phyloP scores from a whole-genome alignment of 1,140 invertebrate genomes.

The Heliothis subflexa region DNA sequence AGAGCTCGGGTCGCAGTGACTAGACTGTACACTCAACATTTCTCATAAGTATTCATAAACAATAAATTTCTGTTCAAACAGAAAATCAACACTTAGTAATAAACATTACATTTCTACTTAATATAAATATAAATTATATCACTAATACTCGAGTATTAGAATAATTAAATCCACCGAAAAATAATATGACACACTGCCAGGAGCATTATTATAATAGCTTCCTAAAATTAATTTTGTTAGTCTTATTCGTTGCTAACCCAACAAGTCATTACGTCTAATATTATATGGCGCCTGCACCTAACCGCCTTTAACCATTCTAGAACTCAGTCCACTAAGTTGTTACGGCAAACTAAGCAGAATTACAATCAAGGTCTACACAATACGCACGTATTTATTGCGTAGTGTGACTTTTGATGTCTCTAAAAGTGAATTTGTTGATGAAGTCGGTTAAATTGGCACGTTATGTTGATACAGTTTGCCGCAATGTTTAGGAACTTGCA shows the following conservation, averaged over 20 bases:
- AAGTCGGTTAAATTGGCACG: not conserved
- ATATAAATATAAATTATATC: constrained; percentile 79
- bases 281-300: constrained; percentile 56
- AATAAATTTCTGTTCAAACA: constrained; percentile 82
- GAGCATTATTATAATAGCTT: constrained; percentile 68
- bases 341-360: constrained; percentile 22
- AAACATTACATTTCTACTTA: constrained; percentile 83
- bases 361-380: not conserved
- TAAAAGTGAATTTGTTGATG: not conserved
- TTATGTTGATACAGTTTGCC: constrained; percentile 35
- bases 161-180: constrained; percentile 82
- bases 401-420: constrained; percentile 1
- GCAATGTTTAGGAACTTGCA: constrained; percentile 24
- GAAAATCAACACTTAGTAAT: constrained; percentile 84
- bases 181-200: constrained; percentile 79
- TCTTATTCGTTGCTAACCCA: constrained; percentile 76
- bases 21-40: constrained; percentile 85
- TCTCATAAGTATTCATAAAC: constrained; percentile 80
- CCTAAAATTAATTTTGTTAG: constrained; percentile 81
- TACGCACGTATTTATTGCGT: constrained; percentile 12
- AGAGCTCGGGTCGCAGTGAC: constrained; percentile 82
- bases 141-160: constrained; percentile 86
- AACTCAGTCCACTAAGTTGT: constrained; percentile 56
- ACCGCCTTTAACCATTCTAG: constrained; percentile 57
- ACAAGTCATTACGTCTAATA: constrained; percentile 60